Conservation (phyloP, 2,888 invertebrate genomes). For the Phragmatobia fuliginosa region DNA sequence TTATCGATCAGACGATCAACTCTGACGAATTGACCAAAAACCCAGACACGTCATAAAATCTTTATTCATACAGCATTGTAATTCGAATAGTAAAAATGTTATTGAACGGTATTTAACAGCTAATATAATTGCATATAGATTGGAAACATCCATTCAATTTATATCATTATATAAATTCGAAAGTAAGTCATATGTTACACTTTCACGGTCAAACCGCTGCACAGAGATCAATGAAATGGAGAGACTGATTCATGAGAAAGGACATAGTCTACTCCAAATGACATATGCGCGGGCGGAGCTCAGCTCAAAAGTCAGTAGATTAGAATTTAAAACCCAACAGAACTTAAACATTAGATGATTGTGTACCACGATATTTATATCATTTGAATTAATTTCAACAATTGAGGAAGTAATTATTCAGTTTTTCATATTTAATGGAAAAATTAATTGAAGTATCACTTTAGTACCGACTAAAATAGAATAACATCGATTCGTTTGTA, state of each 20-base stretch:
- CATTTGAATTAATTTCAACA: not conserved
- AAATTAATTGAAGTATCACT: not conserved
- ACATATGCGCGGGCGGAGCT: too few relatives aligned
- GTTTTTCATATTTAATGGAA: conserved; percentile 5
- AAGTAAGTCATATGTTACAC: too few relatives aligned
- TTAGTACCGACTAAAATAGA: conserved; percentile 23
- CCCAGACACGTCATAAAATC: conserved; percentile 17
- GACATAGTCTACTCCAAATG: too few relatives aligned
- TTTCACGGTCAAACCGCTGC: too few relatives aligned
- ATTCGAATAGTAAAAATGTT: conserved; percentile 16
- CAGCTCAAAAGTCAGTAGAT: too few relatives aligned
- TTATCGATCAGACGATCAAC: not conserved
- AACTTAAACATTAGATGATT: not conserved
- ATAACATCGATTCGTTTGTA: conserved; percentile 15
- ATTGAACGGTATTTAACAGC: conserved; percentile 7
- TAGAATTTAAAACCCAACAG: too few relatives aligned
- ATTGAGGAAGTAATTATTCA: not conserved
- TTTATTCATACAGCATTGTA: conserved; percentile 11
- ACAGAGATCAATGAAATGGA: too few relatives aligned
- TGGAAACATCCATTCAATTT: too few relatives aligned
- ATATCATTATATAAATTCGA: too few relatives aligned
- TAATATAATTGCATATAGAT: not conserved
- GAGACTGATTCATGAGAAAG: too few relatives aligned
- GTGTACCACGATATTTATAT: not conserved
- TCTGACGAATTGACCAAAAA: conserved; percentile 20